Evolutionary conservation across 2,888 invertebrate genomes (phyloP).

Genomic region (Chrysolina americana): DNA sequence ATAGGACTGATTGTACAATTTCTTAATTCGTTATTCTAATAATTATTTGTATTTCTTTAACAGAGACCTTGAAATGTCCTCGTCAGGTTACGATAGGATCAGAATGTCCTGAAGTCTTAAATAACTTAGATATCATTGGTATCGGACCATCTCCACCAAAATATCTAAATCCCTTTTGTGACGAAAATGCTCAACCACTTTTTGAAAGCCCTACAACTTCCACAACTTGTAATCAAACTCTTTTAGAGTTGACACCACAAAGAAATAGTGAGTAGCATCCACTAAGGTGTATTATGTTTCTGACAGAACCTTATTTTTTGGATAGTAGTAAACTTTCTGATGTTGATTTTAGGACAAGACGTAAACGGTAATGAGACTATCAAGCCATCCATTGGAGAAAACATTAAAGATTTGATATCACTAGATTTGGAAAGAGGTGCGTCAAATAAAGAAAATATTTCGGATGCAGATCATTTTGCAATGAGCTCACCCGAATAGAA

Average conservation of each 20-base stretch:
- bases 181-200: constrained; percentile 1
- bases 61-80: not conserved
- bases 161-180: not conserved
- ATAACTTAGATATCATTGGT: too few relatives aligned
- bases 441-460: constrained; percentile 1
- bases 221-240: constrained; percentile 10
- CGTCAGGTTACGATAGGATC: not conserved
- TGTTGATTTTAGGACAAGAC: not conserved
- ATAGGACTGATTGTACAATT: constrained; percentile 1
- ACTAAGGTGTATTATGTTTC: constrained; percentile 1
- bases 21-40: constrained; percentile 5
- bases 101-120: too few relatives aligned
- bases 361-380: not conserved
- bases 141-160: not conserved
- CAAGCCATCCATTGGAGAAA: not conserved
- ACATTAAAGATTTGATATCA: not conserved
- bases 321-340: constrained; percentile 10
- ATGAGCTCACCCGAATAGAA: not conserved
- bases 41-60: constrained; percentile 9
- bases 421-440: constrained; percentile 5
- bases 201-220: constrained; percentile 8
- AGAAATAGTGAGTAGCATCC: constrained; percentile 5
- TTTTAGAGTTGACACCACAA: constrained; percentile 9
- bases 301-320: constrained; percentile 1
- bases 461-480: not conserved